These are phyloP conservation scores for Crotalus tigris DNA, from an alignment of 2,113 vertebrate genomes.

Conservation along the genomic window DNA sequence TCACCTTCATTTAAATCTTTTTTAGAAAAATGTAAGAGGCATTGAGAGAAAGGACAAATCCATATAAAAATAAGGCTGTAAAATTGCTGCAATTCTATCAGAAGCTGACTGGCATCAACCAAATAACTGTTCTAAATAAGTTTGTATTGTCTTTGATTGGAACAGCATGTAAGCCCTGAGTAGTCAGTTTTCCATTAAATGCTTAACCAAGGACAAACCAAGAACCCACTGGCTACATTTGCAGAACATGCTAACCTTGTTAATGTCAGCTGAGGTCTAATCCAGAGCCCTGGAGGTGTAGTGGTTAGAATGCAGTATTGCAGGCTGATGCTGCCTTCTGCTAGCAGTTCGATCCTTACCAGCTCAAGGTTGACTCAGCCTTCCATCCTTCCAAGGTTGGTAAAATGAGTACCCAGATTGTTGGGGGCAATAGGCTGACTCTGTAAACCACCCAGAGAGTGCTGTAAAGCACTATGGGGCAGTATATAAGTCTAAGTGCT, in stretches of 20 bases:
- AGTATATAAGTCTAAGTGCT: background rate
- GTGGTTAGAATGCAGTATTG: no score
- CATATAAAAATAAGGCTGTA: background rate
- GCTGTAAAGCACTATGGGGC: no score
- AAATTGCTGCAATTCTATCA: background rate
- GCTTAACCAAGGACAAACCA: background rate
- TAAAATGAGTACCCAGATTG: no score
- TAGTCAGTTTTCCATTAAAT: background rate
- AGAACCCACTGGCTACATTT: background rate
- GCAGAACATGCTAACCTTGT: background rate
- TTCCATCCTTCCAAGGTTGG: no score
- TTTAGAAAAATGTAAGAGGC: slow-evolving; percentile 5
- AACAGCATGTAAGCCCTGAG: background rate
- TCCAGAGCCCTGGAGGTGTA: no score
- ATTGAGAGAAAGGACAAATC: slow-evolving; percentile 10
- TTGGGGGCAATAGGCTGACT: no score
- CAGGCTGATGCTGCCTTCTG: no score
- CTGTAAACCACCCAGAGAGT: no score
- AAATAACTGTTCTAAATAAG: background rate
- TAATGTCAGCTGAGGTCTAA: background rate
- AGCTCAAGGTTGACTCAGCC: no score
- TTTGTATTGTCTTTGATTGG: background rate
- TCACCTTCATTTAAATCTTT: background rate
- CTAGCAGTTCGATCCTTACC: no score
- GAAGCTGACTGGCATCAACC: background rate